phyloP scores from a whole-genome alignment of 2,888 invertebrate species.

The Heliconius ethilla region DNA sequence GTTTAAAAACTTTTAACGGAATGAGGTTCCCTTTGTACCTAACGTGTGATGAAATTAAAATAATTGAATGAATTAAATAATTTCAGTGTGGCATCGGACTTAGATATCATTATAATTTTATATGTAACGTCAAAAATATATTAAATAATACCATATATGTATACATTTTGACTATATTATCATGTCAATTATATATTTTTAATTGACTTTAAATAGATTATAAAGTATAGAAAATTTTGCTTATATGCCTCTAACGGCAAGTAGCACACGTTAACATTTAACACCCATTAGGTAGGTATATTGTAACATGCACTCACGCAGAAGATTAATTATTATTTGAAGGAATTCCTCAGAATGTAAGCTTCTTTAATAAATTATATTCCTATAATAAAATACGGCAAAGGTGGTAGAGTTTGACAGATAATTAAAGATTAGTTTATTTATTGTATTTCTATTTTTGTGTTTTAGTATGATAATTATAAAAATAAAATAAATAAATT shows the following conservation, averaged over 20 bases:
- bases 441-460: neutral
- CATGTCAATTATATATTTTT: neutral
- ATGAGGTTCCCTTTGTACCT: constrained; percentile 52
- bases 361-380: constrained; percentile 1
- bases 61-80: constrained; percentile 47
- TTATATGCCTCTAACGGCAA: neutral
- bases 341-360: neutral
- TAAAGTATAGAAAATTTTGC: neutral
- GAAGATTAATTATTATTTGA: neutral
- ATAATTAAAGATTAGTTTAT: neutral
- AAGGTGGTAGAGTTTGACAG: neutral
- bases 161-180: neutral
- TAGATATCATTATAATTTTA: constrained; percentile 5
- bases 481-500: neutral
- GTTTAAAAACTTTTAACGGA: constrained; percentile 51
- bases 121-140: constrained; percentile 12
- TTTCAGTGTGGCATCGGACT: constrained; percentile 49
- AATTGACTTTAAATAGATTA: neutral
- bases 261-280: neutral
- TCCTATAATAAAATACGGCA: neutral
- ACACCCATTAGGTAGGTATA: neutral
- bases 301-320: neutral
- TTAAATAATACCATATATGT: neutral
- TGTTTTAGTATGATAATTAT: neutral
- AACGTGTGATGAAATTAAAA: constrained; percentile 45